Percentiles rank a stretch among this genome's conserved stretches.
Conservation (phyloP, 2,113 vertebrate genomes). For the Arenaria interpres region DNA sequence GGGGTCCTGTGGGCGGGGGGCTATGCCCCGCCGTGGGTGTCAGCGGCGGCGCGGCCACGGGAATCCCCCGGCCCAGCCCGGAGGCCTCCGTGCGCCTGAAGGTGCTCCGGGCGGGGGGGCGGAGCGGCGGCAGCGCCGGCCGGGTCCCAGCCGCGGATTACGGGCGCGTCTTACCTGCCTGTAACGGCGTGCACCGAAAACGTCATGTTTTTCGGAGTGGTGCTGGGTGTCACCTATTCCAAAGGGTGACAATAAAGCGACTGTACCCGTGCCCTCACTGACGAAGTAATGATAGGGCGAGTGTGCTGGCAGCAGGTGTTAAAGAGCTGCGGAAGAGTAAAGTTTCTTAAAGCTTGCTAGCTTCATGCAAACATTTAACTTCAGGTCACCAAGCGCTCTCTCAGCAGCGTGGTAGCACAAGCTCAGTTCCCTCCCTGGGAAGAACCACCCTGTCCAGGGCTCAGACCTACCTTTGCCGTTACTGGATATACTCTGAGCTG, state of each 20-base stretch:
- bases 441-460: not conserved
- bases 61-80: accelerated
- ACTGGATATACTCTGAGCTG: accelerated
- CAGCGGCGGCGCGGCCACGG: not conserved
- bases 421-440: accelerated
- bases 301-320: accelerated
- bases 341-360: accelerated
- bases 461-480: no score
- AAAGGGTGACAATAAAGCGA: not conserved
- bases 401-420: accelerated
- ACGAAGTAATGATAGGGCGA: no score
- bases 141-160: accelerated
- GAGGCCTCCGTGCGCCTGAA: no score
- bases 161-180: accelerated
- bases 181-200: accelerated
- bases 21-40: not conserved
- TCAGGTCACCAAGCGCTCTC: accelerated
- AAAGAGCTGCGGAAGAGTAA: accelerated
- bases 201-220: accelerated
- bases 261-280: accelerated
- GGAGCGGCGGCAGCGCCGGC: not conserved
- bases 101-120: not conserved
- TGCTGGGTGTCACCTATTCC: not conserved
- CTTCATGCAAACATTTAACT: accelerated
- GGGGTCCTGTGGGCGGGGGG: not conserved